These are phyloP conservation scores for Limanda limanda DNA, from an alignment of 2,113 vertebrate genomes.

Conservation along the genomic window DNA sequence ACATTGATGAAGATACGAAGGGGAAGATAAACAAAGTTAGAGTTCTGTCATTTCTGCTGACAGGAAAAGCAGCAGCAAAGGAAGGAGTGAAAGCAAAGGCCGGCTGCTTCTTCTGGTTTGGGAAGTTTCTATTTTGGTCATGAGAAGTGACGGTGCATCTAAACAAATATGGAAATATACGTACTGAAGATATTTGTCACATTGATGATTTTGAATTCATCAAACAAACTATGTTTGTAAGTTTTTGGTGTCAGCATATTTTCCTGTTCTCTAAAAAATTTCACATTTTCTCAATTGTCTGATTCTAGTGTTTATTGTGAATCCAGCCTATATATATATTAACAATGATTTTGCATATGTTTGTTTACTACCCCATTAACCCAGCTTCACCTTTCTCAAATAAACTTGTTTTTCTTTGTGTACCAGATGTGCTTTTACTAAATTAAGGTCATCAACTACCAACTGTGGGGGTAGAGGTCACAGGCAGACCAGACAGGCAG, in stretches of 20 bases:
- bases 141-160: background rate
- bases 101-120: slow-evolving; percentile 42
- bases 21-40: slow-evolving; percentile 41
- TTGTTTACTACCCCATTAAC: background rate
- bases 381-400: background rate
- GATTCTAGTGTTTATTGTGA: background rate
- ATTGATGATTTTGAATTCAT: background rate
- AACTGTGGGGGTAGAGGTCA: no score
- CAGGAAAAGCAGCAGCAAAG: slow-evolving; percentile 18
- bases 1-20: slow-evolving; percentile 18
- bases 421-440: no score
- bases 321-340: no score
- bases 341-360: no score
- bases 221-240: background rate
- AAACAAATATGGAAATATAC: background rate
- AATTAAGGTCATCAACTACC: background rate
- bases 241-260: background rate
- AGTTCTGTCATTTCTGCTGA: slow-evolving; percentile 41
- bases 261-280: background rate
- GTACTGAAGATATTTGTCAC: background rate
- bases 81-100: slow-evolving; percentile 41
- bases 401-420: no score
- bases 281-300: background rate
- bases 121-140: slow-evolving; percentile 67
- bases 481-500: background rate